Base-by-base conservation (phyloP, 2,888 invertebrate species). In the Galerucella calmariensis region DNA sequence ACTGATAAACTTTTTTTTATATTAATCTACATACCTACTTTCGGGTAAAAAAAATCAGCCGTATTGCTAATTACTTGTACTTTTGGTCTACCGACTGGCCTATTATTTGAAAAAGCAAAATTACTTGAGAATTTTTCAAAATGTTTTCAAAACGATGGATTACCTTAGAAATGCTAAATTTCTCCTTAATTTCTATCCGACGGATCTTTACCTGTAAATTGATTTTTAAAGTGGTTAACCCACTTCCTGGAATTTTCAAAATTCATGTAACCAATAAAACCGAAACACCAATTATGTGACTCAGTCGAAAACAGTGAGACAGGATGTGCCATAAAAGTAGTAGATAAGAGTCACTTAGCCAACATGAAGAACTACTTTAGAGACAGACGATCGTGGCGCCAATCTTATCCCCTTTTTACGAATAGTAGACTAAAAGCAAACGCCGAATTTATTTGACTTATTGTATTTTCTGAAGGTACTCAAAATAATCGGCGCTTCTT, bases 321-420 rank as follows among this genome's bases (percentile, higher is more conserved):
- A 82, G 83, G 83, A 83, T 83, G 81, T 78, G 76, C 80, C 78
- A 79, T 76, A 77, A 81, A 80, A 81, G 53, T 78, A 78, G 77
- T 79, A 80, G 83, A 85, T 84, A 84, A 83, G 72, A 84, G 81
- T 81, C 84, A 84, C 84, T 85, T 83, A 79, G 79, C 78, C 79
- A 81, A 84, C 83, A 83, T 80, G 81, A 81, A 83, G 82, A 83
- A 82, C 82, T 83, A 82, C 83, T 84, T 83, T 81, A 9, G 77
- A 78, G 78, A 77, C 81, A 83, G 84, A 84, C 84, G 79, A 78
- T 79, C 76, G 75, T 83, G 85, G 85, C 84, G 84, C 85, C 84
- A 79, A 73, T 75, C 59, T 70, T 72, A 73, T 67, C 63, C 67
- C 77, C 76, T 73, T 73, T 62, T 71, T 65, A 20, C 53, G 65